A percentile compares a stretch with the other conserved stretches of the same genome.
Evolutionary conservation across 2,888 invertebrate species (phyloP).

Genomic region (Druceiella hillmani): DNA sequence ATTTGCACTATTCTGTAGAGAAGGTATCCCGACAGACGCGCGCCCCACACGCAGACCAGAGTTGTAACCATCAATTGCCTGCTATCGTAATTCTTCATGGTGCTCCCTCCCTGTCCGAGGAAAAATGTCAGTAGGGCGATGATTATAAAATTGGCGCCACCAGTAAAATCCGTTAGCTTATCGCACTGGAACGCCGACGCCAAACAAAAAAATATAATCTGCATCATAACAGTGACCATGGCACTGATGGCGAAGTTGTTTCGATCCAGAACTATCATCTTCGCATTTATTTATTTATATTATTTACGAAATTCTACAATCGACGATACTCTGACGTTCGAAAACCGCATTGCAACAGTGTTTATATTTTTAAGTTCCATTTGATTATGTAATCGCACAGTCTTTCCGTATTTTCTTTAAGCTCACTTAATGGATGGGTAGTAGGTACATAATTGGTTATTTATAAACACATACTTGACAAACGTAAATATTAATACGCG

Average conservation of each 20-base stretch:
- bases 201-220: slow-evolving; percentile 81
- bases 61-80: slow-evolving; percentile 88
- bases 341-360: no score
- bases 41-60: slow-evolving; percentile 84
- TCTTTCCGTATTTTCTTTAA: no score
- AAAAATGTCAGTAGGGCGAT: slow-evolving; percentile 83
- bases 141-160: slow-evolving; percentile 89
- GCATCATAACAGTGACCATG: slow-evolving; percentile 79
- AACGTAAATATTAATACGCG: no score
- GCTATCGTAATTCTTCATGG: slow-evolving; percentile 72
- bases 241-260: slow-evolving; percentile 85
- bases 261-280: slow-evolving; percentile 72
- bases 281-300: no score
- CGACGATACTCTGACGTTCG: no score
- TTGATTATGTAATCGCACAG: no score
- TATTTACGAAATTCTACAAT: no score
- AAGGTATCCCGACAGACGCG: slow-evolving; percentile 79
- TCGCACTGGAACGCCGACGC: slow-evolving; percentile 84
- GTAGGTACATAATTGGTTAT: no score
- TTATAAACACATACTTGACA: no score
- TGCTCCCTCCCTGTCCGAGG: slow-evolving; percentile 71
- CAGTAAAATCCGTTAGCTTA: slow-evolving; percentile 89
- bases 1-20: slow-evolving; percentile 88
- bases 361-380: no score
- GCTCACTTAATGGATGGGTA: no score